Conservation (phyloP, 2,888 invertebrate species). For the Amaurobius ferox region DNA sequence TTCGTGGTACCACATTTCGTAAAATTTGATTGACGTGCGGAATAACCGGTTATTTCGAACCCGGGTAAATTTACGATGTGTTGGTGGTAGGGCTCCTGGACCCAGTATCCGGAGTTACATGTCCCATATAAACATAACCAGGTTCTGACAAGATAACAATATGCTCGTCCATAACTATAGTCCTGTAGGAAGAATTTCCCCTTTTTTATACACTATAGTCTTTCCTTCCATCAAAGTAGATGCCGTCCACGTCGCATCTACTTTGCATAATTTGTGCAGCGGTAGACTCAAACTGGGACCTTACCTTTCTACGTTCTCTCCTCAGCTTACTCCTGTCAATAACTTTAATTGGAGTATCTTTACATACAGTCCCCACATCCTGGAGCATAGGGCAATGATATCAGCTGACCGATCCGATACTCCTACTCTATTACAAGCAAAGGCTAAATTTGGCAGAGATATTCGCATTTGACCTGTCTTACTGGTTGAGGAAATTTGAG, state of each 20-base stretch:
- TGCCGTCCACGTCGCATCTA: not conserved
- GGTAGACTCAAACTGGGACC: not conserved
- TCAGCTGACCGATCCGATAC: conserved; percentile 11
- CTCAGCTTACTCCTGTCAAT: conserved; percentile 19
- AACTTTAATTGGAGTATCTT: conserved; percentile 15
- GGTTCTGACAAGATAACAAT: conserved; percentile 11
- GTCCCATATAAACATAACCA: conserved; percentile 18
- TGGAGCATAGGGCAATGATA: not conserved
- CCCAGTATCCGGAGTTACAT: not conserved
- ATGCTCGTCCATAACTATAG: not conserved
- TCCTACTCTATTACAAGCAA: not conserved
- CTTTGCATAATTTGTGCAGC: not conserved
- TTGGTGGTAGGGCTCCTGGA: too few relatives aligned
- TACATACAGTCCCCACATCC: not conserved
- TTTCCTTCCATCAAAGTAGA: too few relatives aligned
- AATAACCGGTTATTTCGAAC: too few relatives aligned
- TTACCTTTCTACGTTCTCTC: conserved; percentile 7
- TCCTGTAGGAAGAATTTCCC: not conserved
- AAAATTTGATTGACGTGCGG: too few relatives aligned
- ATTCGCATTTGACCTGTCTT: conserved; percentile 20
- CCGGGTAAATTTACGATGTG: too few relatives aligned
- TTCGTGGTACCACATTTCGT: too few relatives aligned
- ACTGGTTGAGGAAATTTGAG: conserved; percentile 12
- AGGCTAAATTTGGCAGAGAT: conserved; percentile 16
- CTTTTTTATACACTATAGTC: too few relatives aligned